Evolutionary conservation across 2,888 invertebrate genomes (phyloP), one percentile per base, ranked within the genome.

Genomic region (Maniola hyperantus): DNA sequence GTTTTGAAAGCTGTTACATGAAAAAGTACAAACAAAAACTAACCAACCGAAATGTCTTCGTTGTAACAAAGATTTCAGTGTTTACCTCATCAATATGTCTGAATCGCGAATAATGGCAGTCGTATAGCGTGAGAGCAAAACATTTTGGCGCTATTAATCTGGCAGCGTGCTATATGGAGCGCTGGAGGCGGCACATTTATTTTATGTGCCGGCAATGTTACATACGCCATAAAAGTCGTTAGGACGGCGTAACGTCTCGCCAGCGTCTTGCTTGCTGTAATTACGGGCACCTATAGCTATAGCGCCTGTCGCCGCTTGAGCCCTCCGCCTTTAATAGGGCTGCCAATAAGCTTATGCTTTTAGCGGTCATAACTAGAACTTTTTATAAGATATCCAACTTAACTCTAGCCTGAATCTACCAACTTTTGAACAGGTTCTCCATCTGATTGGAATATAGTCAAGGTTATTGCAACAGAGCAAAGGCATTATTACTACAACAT

Each of bases 161-260:
- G 84, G 76, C 80, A 87, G 86, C 83, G 84, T 83, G 84, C 83
- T 86, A 86, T 87, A 86, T 86, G 83, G 86, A 82, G 80, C 76
- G 81, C 84, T 88, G 80, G 85, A 86, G 85, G 87, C 88, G 87
- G 88, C 91, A 91, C 91, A 91, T 91, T 91, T 89, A 90, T 91
- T 91, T 91, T 89, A 91, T 89, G 91, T 88, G 82, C 88, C 88
- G 87, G 89, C 89, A 91, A 91, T 91, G 92, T 91, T 88, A 91
- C 91, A 91, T 91, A 89, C 89, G 89, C 91, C 85, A 91, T 91
- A 91, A 92, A 92, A 91, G 91, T 88, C 91, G 92, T 91, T 91
- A 91, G 88, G 90, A 86, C 88, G 85, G 87, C 90, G 85, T 90
- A 87, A 89, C 89, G 91, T 91, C 91, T 90, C 89, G 90, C 85